Evolutionary conservation across 2,797 vertebrate species (phyloP), one percentile per base, ranked within the genome.

Genomic region (Brachyrhaphis roseni): DNA sequence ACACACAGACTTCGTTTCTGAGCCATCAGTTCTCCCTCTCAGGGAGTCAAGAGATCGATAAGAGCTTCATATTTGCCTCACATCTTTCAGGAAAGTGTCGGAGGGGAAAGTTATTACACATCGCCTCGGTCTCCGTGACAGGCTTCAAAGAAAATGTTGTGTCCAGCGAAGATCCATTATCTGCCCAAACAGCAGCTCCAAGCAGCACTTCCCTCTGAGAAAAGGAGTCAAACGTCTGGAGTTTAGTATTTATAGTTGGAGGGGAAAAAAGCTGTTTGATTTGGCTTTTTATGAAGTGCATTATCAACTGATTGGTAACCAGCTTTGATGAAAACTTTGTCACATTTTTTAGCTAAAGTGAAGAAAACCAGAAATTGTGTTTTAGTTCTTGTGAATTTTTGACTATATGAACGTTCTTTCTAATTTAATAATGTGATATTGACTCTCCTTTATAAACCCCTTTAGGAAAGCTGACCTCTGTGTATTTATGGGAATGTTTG

Each of bases 11-110:
- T 2, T 46, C 71, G 68, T 47, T 39, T 57, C 74, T 79, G 59
- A 0, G 12, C 31, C 55, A 57, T 77, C 49, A 12, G 8, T 43
- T 78, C 68, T 62, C 28, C 5, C 31, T 77, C 71, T 78, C 72
- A 6, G 20, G 34, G 70, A 41, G 39, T 55, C 66, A 13, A 71
- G 10, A 59, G 71, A 79, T 84, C 74, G 53, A 83, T 79, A 72
- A 45, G 34, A 0, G 45, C 51, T 76, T 77, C 39, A 49, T 72
- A 39, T 80, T 72, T 80, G 70, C 41, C 43, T 77, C 34, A 82
- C 75, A 70, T 70, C 62, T 70, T 28, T 79, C n/a, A 36, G 79
- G 4, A 77, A 79, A 78, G 39, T 66, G n/a, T 53, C 4, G 0
- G 41, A 28, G 18, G 62, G 0, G 2, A 18, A 45, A 36, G 28